phyloP scores from a whole-genome alignment of 2,888 invertebrate species.

The Drosophila ustulata region DNA sequence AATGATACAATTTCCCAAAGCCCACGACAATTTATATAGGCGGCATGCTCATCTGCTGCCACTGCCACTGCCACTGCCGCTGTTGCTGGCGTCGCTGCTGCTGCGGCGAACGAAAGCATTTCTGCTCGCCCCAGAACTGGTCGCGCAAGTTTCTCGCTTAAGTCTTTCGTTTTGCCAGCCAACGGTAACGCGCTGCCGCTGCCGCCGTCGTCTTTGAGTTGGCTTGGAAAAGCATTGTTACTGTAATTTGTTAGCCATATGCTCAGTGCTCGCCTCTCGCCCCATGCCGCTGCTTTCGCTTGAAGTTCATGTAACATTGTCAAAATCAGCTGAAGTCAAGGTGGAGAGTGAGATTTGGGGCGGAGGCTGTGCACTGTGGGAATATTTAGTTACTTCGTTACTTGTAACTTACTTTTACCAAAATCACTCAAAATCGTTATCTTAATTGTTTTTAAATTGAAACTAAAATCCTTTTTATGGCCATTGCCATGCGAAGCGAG shows the following conservation, averaged over 20 bases:
- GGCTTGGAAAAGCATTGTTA: constrained; percentile 70
- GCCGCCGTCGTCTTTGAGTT: constrained; percentile 8
- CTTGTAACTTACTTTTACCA: constrained; percentile 63
- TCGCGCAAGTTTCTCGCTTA: constrained; percentile 79
- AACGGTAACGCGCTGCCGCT: constrained; percentile 58
- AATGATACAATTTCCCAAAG: constrained; percentile 86
- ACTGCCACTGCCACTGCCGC: constrained; percentile 38
- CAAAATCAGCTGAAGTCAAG: constrained; percentile 69
- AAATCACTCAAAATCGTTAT: constrained; percentile 57
- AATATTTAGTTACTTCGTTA: constrained; percentile 20
- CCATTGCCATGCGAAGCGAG: constrained; percentile 33
- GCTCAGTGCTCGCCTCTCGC: constrained; percentile 37
- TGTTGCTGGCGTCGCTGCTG: constrained; percentile 29
- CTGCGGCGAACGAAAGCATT: constrained; percentile 61
- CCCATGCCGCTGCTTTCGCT: constrained; percentile 74
- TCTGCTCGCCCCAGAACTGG: constrained; percentile 66
- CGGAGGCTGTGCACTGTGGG: constrained; percentile 51
- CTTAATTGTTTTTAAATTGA: constrained; percentile 76
- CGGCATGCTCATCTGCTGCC: constrained; percentile 80
- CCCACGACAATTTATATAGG: constrained; percentile 85
- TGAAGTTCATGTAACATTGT: constrained; percentile 84
- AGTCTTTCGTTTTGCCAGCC: constrained; percentile 80
- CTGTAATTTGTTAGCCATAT: constrained; percentile 70
- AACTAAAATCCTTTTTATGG: constrained; percentile 59
- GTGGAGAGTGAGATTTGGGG: constrained; percentile 15